Evolutionary conservation across 2,888 invertebrate species (phyloP), one percentile per base, ranked within the genome.

Genomic region (Campaea margaritaria): DNA sequence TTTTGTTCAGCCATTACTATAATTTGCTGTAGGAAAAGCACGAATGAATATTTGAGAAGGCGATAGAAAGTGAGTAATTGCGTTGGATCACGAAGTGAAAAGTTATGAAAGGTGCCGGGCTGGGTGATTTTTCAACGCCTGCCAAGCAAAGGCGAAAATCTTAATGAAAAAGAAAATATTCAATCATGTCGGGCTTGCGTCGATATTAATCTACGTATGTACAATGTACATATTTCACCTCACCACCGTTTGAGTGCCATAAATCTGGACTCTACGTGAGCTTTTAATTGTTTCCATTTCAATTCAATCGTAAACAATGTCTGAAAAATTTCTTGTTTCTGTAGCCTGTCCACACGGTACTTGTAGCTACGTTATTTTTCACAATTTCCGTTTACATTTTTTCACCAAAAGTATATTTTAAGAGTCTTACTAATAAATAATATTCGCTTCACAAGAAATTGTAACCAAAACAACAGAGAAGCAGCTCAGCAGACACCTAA

Each of bases 31-130:
- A 81, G 87, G 89, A 88, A 91, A 90, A 89, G 83, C 83, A 86
- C 85, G 85, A 90, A 91, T 91, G 92, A 91, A 92, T 91, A 90
- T 92, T 91, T 91, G 91, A 91, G 84, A 88, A 87, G 88, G 89
- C 92, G 88, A 91, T 91, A 89, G 89, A 88, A 87, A 81, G 76
- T 91, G 92, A 92, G 85, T 92, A 90, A 92, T 92, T 85, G 92
- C 85, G 72, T 80, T 76, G 90, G 89, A 91, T 91, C 92, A 92
- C 92, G 92, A 91, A 91, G 90, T 89, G 90, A 91, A 91, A 92
- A 90, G 91, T 91, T 91, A 91, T 91, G 91, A 91, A 91, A 91
- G 90, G 90, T 90, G 86, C 85, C 76, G 84, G 87, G 86, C 82
- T 74, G 77, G 84, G 87, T 73, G 83, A 91, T 91, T 89, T 87